These are phyloP conservation scores for Caenorhabditis briggsae DNA, from an alignment of 1,140 invertebrate species.

Conservation along the genomic window DNA sequence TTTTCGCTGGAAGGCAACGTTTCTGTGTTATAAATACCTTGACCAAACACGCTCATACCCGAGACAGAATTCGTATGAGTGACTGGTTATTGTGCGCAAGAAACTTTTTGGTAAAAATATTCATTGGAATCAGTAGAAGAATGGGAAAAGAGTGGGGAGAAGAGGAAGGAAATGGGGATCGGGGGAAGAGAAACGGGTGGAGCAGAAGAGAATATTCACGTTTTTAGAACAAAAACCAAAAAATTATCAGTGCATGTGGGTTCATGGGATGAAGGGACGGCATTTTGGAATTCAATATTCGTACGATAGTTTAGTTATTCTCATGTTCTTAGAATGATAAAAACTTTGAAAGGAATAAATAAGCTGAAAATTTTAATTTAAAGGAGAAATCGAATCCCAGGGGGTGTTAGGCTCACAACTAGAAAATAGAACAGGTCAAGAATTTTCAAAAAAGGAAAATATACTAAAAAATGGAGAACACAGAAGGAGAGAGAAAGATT, in stretches of 20 bases:
- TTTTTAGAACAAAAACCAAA: neutral
- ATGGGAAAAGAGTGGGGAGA: neutral
- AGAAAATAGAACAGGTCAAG: conserved; percentile 44
- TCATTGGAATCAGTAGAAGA: conserved; percentile 46
- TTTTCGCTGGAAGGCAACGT: conserved; percentile 10
- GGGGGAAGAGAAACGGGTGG: neutral
- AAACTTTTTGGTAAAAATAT: neutral
- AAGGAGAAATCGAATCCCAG: conserved; percentile 18
- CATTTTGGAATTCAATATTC: neutral
- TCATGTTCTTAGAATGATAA: conserved; percentile 9
- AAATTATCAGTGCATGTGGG: neutral
- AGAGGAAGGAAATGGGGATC: neutral
- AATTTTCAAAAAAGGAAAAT: neutral
- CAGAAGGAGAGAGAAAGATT: conserved; percentile 41
- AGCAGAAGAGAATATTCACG: neutral
- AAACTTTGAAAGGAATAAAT: conserved; percentile 28
- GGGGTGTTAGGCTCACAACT: conserved; percentile 43
- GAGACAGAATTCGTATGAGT: neutral
- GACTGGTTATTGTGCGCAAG: conserved; percentile 10
- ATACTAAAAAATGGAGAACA: conserved; percentile 30
- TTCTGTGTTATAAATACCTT: conserved; percentile 31
- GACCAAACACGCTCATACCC: conserved; percentile 12
- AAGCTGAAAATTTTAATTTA: conserved; percentile 20
- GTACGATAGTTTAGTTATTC: neutral
- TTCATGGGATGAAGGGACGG: neutral